phyloP scores from a whole-genome alignment of 2,888 invertebrate genomes.

The Norana najaformis region DNA sequence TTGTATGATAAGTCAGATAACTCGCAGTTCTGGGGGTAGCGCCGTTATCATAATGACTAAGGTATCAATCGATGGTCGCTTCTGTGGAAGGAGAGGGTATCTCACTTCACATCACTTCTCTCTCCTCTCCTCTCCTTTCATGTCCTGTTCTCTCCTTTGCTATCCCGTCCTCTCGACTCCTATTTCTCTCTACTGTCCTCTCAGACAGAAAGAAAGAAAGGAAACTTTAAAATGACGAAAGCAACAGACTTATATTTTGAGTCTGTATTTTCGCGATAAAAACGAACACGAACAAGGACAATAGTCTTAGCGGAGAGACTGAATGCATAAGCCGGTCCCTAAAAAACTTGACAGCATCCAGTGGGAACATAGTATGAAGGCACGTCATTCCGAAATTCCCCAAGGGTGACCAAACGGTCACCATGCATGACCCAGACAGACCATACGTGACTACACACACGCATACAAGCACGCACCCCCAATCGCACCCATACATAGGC shows the following conservation, averaged over 20 bases:
- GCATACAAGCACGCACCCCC: no score
- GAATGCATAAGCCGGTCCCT: no score
- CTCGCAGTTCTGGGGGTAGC: no score
- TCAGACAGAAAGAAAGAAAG: background rate
- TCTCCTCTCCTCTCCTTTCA: background rate
- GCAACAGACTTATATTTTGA: background rate
- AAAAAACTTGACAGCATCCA: no score
- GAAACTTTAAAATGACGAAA: background rate
- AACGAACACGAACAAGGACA: background rate
- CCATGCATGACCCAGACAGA: background rate
- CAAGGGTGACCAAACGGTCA: background rate
- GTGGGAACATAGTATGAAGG: no score
- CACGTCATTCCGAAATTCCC: background rate
- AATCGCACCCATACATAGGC: no score
- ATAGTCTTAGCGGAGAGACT: background rate
- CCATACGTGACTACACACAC: background rate
- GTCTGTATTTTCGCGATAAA: conserved; percentile 10
- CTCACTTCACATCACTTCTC: background rate
- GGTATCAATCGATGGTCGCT: no score
- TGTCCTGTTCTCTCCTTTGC: background rate
- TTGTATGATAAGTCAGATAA: no score
- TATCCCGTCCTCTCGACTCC: background rate
- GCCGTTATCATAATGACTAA: no score
- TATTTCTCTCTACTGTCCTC: background rate
- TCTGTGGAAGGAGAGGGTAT: no score